These are phyloP conservation scores for Tethea ocularis DNA, from an alignment of 2,888 invertebrate genomes.

Conservation along the genomic window DNA sequence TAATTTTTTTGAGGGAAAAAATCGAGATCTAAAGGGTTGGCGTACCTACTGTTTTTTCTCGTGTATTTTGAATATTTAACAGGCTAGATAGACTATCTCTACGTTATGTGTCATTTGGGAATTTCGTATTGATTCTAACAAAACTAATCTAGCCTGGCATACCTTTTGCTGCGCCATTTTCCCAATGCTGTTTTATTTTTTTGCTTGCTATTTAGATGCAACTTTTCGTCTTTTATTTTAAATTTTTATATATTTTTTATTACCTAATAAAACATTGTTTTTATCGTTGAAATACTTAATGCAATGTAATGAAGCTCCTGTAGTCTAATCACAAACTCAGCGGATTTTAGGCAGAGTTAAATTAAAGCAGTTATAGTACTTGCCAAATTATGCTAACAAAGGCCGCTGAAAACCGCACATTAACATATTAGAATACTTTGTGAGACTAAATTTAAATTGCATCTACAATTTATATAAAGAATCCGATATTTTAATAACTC, in stretches of 20 bases:
- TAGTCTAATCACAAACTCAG: background rate
- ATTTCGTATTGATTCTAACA: background rate
- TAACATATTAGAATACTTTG: background rate
- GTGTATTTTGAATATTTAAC: constrained; percentile 21
- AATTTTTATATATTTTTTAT: background rate
- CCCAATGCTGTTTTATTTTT: background rate
- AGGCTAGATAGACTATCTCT: constrained; percentile 19
- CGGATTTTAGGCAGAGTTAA: background rate
- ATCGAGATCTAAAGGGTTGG: constrained; percentile 62
- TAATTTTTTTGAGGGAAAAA: constrained; percentile 71
- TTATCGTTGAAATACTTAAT: background rate
- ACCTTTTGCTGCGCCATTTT: background rate
- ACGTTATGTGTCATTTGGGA: background rate
- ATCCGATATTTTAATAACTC: constrained; percentile 39
- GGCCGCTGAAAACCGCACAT: background rate
- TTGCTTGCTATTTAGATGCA: background rate
- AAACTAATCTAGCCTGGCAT: background rate
- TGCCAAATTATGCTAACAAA: constrained; percentile 2
- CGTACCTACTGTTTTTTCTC: constrained; percentile 22
- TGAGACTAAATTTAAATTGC: background rate
- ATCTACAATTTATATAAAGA: background rate
- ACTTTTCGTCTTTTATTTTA: background rate
- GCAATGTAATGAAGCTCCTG: background rate
- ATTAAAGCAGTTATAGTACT: constrained; percentile 1
- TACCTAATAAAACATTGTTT: background rate